Percentiles rank a stretch among this genome's conserved stretches.
Conservation (phyloP, 2,113 vertebrate genomes). For the Mobula birostris region DNA sequence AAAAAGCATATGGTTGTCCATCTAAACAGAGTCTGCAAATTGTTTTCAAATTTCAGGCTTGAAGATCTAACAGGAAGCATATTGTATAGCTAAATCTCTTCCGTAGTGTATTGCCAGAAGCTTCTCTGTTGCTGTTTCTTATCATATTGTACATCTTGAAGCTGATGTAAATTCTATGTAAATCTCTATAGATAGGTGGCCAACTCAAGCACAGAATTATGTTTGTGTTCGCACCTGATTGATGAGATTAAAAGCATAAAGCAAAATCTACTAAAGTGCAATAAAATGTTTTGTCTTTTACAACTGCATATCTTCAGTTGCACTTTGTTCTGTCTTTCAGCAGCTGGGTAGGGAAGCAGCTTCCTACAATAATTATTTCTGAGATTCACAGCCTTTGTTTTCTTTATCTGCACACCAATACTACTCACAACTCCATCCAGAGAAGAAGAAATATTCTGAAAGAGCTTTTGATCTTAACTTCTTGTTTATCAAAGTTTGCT, state of each 20-base stretch:
- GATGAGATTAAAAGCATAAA: neutral
- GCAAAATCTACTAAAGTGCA: neutral
- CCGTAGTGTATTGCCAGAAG: too few species aligned
- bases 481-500: neutral
- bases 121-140: too few species aligned
- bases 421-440: neutral
- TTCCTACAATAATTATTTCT: neutral
- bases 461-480: neutral
- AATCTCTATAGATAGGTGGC: too few species aligned
- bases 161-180: too few species aligned
- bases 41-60: too few species aligned
- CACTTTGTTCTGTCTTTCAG: neutral
- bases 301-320: neutral
- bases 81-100: too few species aligned
- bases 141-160: too few species aligned
- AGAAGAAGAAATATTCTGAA: neutral
- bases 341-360: neutral
- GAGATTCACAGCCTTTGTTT: neutral
- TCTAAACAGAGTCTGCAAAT: too few species aligned
- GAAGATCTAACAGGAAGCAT: too few species aligned
- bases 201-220: neutral
- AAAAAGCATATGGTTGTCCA: too few species aligned
- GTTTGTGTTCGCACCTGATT: neutral
- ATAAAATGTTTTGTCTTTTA: neutral
- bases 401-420: neutral